Base-by-base conservation (phyloP, 2,888 invertebrate species). In the Euplexia lucipara region DNA sequence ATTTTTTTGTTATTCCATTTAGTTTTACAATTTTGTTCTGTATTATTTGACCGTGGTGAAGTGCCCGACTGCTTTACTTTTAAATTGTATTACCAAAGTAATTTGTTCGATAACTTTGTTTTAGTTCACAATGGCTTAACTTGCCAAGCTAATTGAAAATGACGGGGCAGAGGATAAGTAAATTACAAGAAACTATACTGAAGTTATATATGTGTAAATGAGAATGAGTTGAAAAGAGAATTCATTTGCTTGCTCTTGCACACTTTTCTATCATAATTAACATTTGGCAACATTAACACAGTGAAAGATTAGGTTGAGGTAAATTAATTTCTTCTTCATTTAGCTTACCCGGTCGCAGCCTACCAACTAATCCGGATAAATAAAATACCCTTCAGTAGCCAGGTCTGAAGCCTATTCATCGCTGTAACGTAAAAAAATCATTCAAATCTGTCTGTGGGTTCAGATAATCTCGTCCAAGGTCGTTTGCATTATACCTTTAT, bases 381-480 rank as follows among this genome's bases (percentile, higher is more conserved):
- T 67, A 73, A 75, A 63, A 60, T 74, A 65, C 62, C 54, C 69
- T 70, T 65, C 59, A 69, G 26, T 20, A 12, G 6, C n/a, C n/a
- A n/a, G n/a, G n/a, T n/a, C n/a, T n/a, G n/a, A n/a, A n/a, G 39
- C 44, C 49, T 64, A 62, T 76, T 81, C 75, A 81, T 69, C 72
- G 58, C 41, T 54, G 57, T 72, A 51, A 60, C 61, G 70, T 78
- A 78, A 81, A 75, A 78, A 82, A 82, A 81, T 68, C 79, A 82
- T 81, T 83, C 71, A 77, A 82, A 79, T 78, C 65, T 68, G 66
- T 82, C 74, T 68, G 63, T 66, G 73, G 71, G 69, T 63, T 51
- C 26, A 57, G 80, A 80, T 84, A 82, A 84, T 82, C 84, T 67
- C 63, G 57, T 49, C 60, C 70, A 77, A 84, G 79, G 78, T 77